Evolutionary conservation across 2,888 invertebrate species (phyloP).

Genomic region (Onchidella celtica): DNA sequence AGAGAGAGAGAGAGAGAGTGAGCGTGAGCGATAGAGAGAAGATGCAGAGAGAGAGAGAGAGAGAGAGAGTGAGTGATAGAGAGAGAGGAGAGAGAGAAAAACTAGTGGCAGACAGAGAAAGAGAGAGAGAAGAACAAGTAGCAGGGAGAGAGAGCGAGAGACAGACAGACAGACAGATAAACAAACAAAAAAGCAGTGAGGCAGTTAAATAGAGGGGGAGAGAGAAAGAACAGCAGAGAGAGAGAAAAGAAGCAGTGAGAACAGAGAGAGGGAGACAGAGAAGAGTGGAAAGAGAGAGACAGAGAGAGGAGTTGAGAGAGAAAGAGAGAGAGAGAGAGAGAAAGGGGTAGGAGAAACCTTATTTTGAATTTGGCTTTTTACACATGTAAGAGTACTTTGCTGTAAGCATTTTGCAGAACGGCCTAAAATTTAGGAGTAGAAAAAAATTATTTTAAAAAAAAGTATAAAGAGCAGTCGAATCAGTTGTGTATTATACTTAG

Average conservation of each 20-base stretch:
- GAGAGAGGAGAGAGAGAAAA: neutral
- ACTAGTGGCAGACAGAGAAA: neutral
- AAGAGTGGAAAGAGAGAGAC: neutral
- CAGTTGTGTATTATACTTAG: too few relatives aligned
- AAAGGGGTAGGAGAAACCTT: neutral
- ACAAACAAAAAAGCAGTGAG: neutral
- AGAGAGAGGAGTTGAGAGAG: neutral
- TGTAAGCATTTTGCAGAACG: too few relatives aligned
- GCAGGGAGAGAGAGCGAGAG: neutral
- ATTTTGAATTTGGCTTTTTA: too few relatives aligned
- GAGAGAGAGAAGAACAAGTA: neutral
- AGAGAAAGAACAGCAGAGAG: neutral
- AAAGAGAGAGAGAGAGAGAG: neutral
- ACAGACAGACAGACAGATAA: neutral
- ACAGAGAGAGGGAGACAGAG: slow-evolving; percentile 22
- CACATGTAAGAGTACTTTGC: too few relatives aligned
- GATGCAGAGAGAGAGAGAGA: too few relatives aligned
- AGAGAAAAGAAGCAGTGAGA: neutral
- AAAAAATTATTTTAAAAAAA: too few relatives aligned
- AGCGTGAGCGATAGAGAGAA: too few relatives aligned
- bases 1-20: too few relatives aligned
- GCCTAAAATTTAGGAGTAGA: too few relatives aligned
- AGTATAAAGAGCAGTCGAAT: too few relatives aligned
- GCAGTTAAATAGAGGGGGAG: neutral
- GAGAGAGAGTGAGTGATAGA: too few relatives aligned